Evolutionary conservation across 1,140 invertebrate species (phyloP).

Genomic region (Lepidotrigona ventralis): DNA sequence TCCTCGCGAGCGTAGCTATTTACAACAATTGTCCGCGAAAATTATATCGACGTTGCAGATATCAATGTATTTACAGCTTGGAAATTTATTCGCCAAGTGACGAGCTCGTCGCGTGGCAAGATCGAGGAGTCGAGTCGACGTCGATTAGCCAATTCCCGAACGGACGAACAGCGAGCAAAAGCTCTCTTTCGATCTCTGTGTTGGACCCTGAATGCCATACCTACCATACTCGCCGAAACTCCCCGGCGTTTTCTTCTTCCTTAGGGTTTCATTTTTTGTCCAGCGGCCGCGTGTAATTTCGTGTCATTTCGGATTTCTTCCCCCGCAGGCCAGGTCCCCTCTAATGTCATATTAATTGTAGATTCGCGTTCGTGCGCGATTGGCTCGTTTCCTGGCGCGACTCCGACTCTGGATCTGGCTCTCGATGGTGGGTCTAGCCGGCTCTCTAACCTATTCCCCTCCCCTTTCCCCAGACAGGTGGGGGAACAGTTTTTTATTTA

Average conservation of each 20-base stretch:
- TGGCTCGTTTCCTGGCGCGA: slow-evolving; percentile 55
- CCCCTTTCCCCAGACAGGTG: background rate
- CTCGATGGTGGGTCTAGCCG: slow-evolving; percentile 38
- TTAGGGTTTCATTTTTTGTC: slow-evolving; percentile 14
- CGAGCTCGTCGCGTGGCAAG: background rate
- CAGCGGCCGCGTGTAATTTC: slow-evolving; percentile 62
- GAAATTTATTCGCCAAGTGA: background rate
- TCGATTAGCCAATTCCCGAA: slow-evolving; percentile 11
- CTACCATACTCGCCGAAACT: background rate
- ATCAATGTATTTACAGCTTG: slow-evolving; percentile 31
- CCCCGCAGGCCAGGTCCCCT: slow-evolving; percentile 53
- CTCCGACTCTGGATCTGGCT: slow-evolving; percentile 14
- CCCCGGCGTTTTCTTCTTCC: background rate
- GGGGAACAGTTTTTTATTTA: slow-evolving; percentile 26
- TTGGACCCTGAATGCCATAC: background rate
- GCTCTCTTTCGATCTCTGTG: slow-evolving; percentile 36
- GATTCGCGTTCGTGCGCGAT: slow-evolving; percentile 63
- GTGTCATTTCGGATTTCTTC: slow-evolving; percentile 67
- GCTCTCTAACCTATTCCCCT: slow-evolving; percentile 19
- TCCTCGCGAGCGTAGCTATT: background rate
- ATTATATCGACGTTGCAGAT: background rate
- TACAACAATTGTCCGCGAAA: slow-evolving; percentile 16
- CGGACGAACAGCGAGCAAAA: slow-evolving; percentile 29
- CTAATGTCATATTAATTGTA: slow-evolving; percentile 77
- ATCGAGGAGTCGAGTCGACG: slow-evolving; percentile 25